Evolutionary conservation across 2,888 invertebrate species (phyloP), one percentile per base, ranked within the genome.

Genomic region (Drosophila neonasuta): DNA sequence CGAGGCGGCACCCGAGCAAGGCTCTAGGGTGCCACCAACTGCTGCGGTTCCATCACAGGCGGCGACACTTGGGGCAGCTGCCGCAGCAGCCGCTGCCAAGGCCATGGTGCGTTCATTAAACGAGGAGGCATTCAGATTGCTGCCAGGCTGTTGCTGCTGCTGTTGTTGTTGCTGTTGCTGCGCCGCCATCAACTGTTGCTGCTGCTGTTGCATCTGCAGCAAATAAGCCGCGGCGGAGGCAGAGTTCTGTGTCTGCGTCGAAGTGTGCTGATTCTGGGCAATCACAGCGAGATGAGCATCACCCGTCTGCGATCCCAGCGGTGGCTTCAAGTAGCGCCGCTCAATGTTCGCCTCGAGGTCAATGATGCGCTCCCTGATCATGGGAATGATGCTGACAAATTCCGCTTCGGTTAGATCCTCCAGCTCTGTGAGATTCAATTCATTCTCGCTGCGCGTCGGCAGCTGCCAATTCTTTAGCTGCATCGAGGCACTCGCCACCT

Each of bases 291-390:
- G 86, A 85, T 94, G 94, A 2, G 93, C 93, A 88, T 94, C 94
- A 4, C 93, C 94, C 8, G 93, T 90, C 45, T 93, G 88, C 89
- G 93, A 81, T 91, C 92, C 85, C 62, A 99, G 92, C 45, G 98
- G 98, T 64, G 98, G 97, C 90, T 97, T 97, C 45, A 99, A 92
- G 90, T 98, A 99, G 77, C 99, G 92, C 79, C 98, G 92, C 91
- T 99, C 99, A 57, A 99, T 97, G 78, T 97, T 97, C 0, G 95
- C 94, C 91, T 99, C 98, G 11, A 99, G 92, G 0, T 95, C 93
- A 4, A 96, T 92, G 58, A 99, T 92, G 82, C 97, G 93, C 81
- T 95, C 94, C 36, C 88, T 94, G 92, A 91, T 90, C 88, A 90
- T 89, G 24, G 90, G 90, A 69, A 91, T 90, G 94, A 91, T 89